Evolutionary conservation across 1,140 invertebrate species (phyloP).

Genomic region (Meloidogyne floridensis): DNA sequence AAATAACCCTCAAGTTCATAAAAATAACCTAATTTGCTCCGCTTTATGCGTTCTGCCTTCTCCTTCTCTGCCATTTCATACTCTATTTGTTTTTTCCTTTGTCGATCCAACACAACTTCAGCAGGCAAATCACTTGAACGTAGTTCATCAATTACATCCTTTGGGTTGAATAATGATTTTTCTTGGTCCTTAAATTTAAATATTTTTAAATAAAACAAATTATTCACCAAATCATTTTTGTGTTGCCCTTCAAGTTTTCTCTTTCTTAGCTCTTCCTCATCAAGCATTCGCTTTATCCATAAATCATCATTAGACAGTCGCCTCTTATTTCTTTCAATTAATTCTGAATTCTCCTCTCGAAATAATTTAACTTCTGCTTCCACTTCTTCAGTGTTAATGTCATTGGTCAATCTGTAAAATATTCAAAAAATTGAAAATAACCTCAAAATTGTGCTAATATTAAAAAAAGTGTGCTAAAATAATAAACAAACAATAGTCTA

Average conservation of each 20-base stretch:
- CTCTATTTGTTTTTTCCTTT: conserved; percentile 74
- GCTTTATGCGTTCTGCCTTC: conserved; percentile 59
- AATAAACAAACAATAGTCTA: background rate
- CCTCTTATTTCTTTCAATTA: conserved; percentile 78
- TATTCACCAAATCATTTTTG: conserved; percentile 41
- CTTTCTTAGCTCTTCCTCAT: conserved; percentile 73
- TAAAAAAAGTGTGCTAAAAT: background rate
- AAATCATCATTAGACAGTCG: conserved; percentile 69
- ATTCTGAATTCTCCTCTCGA: conserved; percentile 86
- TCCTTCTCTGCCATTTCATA: conserved; percentile 69
- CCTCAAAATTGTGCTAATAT: background rate
- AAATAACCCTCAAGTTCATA: background rate
- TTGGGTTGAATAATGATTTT: conserved; percentile 37
- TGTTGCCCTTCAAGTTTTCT: conserved; percentile 70
- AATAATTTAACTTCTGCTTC: conserved; percentile 90
- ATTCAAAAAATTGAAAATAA: background rate
- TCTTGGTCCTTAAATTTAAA: background rate
- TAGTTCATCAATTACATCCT: conserved; percentile 61
- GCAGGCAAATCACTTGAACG: conserved; percentile 65
- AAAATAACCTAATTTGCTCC: conserved; percentile 31
- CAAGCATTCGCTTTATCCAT: conserved; percentile 80
- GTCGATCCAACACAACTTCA: conserved; percentile 82
- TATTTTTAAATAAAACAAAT: conserved; percentile 30
- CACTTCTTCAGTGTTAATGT: conserved; percentile 84
- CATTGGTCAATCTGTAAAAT: conserved; percentile 83